phyloP scores from a whole-genome alignment of 2,888 invertebrate genomes.

The Protonemura montana region DNA sequence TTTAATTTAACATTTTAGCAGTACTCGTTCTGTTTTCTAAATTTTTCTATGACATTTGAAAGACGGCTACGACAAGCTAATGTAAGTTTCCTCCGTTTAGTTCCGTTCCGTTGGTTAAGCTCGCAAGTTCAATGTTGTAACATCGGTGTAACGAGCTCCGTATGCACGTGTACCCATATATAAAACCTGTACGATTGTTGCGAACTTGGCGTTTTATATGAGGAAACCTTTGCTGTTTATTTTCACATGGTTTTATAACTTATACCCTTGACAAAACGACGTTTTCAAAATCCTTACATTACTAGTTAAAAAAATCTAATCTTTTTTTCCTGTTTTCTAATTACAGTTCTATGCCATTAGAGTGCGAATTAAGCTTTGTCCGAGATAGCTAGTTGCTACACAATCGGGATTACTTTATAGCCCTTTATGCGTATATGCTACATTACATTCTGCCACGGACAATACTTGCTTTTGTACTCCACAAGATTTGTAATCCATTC shows the following conservation, averaged over 20 bases:
- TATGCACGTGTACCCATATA: background rate
- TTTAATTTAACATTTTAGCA: background rate
- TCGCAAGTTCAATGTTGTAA: conserved; percentile 3
- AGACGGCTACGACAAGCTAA: background rate
- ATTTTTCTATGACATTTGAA: too few relatives aligned
- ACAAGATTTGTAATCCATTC: too few relatives aligned
- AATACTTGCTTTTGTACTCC: background rate
- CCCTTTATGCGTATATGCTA: background rate
- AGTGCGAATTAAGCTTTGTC: background rate
- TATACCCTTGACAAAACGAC: conserved; percentile 1
- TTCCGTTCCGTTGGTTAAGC: background rate
- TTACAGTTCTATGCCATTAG: background rate
- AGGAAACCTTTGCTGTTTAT: background rate
- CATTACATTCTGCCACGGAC: background rate
- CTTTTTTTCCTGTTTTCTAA: conserved; percentile 13
- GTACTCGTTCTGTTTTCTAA: background rate
- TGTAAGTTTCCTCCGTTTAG: background rate
- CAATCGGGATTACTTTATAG: background rate
- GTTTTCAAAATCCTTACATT: conserved; percentile 21
- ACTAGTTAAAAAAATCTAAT: background rate
- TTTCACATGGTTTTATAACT: background rate
- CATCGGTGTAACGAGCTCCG: background rate
- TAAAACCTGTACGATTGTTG: background rate
- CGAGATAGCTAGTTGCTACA: background rate
- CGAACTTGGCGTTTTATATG: background rate